phyloP scores from a whole-genome alignment of 2,888 invertebrate species.

The Schrankia costaestrigalis region DNA sequence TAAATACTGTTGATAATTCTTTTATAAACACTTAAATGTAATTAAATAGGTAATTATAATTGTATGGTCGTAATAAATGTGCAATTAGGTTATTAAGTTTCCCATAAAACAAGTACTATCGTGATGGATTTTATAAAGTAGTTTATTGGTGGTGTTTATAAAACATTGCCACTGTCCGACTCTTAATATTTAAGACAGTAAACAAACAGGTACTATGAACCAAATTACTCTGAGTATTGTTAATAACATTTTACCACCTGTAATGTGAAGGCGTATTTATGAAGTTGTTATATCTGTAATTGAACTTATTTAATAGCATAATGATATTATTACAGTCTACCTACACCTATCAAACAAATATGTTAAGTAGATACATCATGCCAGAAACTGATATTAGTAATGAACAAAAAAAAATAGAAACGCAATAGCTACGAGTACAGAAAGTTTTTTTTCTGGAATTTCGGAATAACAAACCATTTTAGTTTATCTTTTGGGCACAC shows the following conservation, averaged over 20 bases:
- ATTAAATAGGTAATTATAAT: too few species aligned
- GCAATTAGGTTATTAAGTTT: conserved; percentile 44
- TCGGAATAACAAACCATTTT: conserved; percentile 39
- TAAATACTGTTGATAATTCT: conserved; percentile 30
- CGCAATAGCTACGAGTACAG: conserved; percentile 17
- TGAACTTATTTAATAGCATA: conserved; percentile 14
- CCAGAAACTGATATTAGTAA: not conserved
- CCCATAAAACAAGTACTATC: conserved; percentile 38
- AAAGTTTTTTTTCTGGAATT: conserved; percentile 27
- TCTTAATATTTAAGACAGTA: too few species aligned
- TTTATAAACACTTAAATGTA: conserved; percentile 31
- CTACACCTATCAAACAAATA: conserved; percentile 10
- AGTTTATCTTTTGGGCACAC: conserved; percentile 41
- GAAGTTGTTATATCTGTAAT: conserved; percentile 21
- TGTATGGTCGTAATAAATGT: conserved; percentile 40
- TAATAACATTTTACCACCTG: conserved; percentile 2
- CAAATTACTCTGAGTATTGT: too few species aligned
- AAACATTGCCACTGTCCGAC: too few species aligned
- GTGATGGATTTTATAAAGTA: conserved; percentile 31
- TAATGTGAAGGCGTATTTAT: conserved; percentile 7
- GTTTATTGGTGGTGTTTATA: conserved; percentile 19
- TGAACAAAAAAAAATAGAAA: conserved; percentile 13
- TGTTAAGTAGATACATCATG: conserved; percentile 10
- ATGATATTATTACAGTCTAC: conserved; percentile 16
- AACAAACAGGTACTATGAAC: too few species aligned